Conservation (phyloP, 2,113 vertebrate species). For the Aviceda subcristata region DNA sequence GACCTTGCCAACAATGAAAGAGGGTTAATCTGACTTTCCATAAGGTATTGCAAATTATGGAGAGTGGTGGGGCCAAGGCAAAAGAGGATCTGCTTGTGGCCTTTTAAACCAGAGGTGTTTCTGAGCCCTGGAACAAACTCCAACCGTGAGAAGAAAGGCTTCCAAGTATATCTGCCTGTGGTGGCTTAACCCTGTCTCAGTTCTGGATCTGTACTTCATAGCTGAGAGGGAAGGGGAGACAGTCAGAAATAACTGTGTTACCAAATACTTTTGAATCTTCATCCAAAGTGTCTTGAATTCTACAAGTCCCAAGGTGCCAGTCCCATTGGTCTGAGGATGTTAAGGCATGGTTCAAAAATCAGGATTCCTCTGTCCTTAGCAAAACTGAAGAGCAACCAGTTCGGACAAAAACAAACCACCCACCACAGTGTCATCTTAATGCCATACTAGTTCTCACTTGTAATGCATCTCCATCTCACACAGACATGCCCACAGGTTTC, state of each 20-base stretch:
- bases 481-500: background rate
- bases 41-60: background rate
- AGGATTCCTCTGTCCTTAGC: background rate
- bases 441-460: background rate
- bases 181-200: background rate
- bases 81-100: background rate
- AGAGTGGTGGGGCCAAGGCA: background rate
- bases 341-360: constrained; percentile 32
- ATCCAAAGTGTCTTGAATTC: constrained; percentile 88
- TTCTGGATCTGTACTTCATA: background rate
- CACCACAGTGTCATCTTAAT: background rate
- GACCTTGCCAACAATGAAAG: background rate
- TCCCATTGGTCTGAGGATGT: constrained; percentile 63
- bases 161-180: background rate
- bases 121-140: background rate
- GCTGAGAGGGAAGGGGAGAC: background rate
- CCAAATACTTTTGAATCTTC: constrained; percentile 88
- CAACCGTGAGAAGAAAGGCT: background rate
- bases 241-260: constrained; percentile 49
- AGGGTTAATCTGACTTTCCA: background rate
- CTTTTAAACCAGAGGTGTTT: background rate
- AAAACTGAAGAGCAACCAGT: background rate
- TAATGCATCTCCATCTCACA: background rate
- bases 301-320: constrained; percentile 75
- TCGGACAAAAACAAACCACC: background rate